Base-by-base conservation (phyloP, 2,888 invertebrate genomes). In the Lepidocyrtinus sp. region DNA sequence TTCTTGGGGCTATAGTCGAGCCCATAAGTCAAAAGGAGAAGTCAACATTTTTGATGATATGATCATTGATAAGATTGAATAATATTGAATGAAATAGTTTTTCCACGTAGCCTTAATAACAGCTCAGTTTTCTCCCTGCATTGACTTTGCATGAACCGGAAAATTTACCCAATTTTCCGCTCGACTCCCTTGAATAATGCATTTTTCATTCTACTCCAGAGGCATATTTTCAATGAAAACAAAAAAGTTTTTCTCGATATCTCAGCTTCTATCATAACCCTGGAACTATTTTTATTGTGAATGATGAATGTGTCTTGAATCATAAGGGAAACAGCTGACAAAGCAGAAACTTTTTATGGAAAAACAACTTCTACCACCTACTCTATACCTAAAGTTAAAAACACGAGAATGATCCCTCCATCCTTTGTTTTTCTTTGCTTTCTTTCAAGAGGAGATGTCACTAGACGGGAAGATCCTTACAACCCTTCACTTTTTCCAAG, bases 111-210 rank as follows among this genome's bases (percentile, higher is more conserved):
- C 36, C 12, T 36, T 36, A 36, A 12, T 36, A 50, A 50, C 50
- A n/a, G n/a, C 17, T 50, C 50, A 50, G 15, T 36, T 36, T 36
- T 36, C 36, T 36, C 12, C 5, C 36, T 12, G 12, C 50, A 50
- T 50, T 50, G 50, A 50, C 50, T 50, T 50, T 50, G 50, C 50
- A 50, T 50, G 50, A 50, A 50, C 50, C 50, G 15, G 5, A 50
- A 50, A 50, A 50, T 50, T 50, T 50, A 15, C 50, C 12, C 36
- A 50, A 50, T 50, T 50, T 50, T 50, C 50, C 50, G 50, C 50
- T 50, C 50, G 12, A 12, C 17, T 50, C 50, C 50, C 50, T 50
- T 50, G 50, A 50, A 50, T 50, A 50, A 50, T 50, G 50, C 50
- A 50, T 50, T 5, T 50, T 50, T 50, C 50, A 7, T 50, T 50